A percentile compares a stretch with the other conserved stretches of the same genome.
These are phyloP conservation scores for Trachelus tabidus DNA, from an alignment of 2,888 invertebrate genomes.

Conservation along the genomic window DNA sequence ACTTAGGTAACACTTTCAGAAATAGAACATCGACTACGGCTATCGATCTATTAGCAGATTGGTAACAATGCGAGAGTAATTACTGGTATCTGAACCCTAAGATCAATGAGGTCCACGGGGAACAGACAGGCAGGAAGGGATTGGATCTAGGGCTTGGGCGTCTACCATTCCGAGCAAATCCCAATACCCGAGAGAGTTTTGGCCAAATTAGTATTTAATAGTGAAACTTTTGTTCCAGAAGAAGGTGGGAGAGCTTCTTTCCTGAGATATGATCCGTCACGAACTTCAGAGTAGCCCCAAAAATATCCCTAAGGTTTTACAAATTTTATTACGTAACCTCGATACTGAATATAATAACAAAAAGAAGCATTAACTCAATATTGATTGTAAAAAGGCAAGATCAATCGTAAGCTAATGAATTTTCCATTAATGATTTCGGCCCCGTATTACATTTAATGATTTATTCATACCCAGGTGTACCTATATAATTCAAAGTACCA, in stretches of 20 bases:
- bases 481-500: neutral
- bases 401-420: neutral
- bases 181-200: conserved; percentile 32
- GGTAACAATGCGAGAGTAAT: conserved; percentile 49
- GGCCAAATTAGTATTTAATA: conserved; percentile 54
- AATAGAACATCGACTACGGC: neutral
- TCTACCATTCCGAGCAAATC: conserved; percentile 26
- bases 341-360: neutral
- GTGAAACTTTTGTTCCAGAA: conserved; percentile 44
- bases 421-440: neutral
- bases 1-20: neutral
- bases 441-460: neutral
- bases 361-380: neutral
- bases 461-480: neutral
- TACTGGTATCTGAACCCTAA: conserved; percentile 36
- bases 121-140: conserved; percentile 4
- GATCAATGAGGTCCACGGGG: conserved; percentile 43
- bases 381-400: neutral
- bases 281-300: neutral
- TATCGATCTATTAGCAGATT: conserved; percentile 49
- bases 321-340: neutral
- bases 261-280: neutral
- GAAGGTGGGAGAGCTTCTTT: conserved; percentile 20
- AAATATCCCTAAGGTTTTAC: neutral
- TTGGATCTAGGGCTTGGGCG: conserved; percentile 14